Conservation (phyloP, 2,888 invertebrate species). For the Lithophane semibrunnea region DNA sequence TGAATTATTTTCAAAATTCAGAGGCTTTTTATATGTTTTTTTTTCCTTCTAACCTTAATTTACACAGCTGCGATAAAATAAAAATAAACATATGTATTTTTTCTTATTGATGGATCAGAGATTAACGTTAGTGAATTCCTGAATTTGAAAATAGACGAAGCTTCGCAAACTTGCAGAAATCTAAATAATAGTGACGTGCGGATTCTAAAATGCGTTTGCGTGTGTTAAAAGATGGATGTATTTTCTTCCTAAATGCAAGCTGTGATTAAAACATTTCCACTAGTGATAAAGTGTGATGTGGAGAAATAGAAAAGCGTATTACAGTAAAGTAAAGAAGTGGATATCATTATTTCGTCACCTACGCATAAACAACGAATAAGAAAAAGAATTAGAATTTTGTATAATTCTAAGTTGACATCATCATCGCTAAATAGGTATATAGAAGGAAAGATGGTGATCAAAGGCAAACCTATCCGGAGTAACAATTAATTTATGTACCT, state of each 20-base stretch:
- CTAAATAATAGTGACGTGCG: slow-evolving; percentile 21
- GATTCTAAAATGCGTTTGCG: slow-evolving; percentile 23
- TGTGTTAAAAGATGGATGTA: neutral
- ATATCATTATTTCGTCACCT: slow-evolving; percentile 2
- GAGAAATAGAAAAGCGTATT: neutral
- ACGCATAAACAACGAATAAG: neutral
- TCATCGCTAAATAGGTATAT: neutral
- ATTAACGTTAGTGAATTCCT: neutral
- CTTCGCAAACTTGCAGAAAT: slow-evolving; percentile 1
- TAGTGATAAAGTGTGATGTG: neutral
- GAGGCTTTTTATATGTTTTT: no score
- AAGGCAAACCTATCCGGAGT: neutral
- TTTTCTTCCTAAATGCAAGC: slow-evolving; percentile 1
- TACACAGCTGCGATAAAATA: no score
- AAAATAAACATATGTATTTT: neutral
- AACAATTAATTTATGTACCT: neutral
- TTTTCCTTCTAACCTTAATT: no score
- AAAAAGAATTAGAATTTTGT: neutral
- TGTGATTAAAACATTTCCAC: slow-evolving; percentile 20
- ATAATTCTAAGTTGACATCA: slow-evolving; percentile 15
- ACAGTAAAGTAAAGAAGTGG: neutral
- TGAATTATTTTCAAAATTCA: no score
- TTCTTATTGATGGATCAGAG: neutral
- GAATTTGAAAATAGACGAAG: slow-evolving; percentile 2
- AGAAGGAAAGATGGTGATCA: neutral